Percentiles rank a stretch among this genome's conserved stretches.
These are phyloP conservation scores for Drosophila tropicalis DNA, from an alignment of 1,140 invertebrate species.

Conservation along the genomic window DNA sequence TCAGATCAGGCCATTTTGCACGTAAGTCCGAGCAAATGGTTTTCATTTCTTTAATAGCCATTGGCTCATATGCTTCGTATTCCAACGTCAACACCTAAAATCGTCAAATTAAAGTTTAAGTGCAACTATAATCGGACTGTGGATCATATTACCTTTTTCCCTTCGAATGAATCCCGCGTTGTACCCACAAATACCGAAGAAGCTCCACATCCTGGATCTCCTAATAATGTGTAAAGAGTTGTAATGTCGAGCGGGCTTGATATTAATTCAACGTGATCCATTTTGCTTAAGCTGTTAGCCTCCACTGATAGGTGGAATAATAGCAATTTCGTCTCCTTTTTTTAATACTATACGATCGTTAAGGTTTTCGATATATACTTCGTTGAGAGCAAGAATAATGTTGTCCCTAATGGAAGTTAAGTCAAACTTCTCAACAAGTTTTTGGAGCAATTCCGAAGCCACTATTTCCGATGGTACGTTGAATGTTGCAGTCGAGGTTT, in stretches of 20 bases:
- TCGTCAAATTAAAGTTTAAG: not conserved
- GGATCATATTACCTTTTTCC: conserved; percentile 87
- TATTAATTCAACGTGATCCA: conserved; percentile 89
- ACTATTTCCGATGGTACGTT: conserved; percentile 84
- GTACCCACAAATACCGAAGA: conserved; percentile 95
- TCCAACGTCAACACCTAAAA: conserved; percentile 90
- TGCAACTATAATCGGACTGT: too few relatives aligned
- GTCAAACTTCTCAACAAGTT: conserved; percentile 85
- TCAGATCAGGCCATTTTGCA: conserved; percentile 88
- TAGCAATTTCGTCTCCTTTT: conserved; percentile 90
- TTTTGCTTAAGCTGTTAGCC: conserved; percentile 85
- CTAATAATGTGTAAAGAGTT: conserved; percentile 87
- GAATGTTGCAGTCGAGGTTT: conserved; percentile 85
- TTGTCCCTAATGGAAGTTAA: conserved; percentile 88
- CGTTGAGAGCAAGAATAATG: conserved; percentile 92
- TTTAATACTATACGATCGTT: conserved; percentile 85
- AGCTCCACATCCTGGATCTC: conserved; percentile 91
- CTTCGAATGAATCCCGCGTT: conserved; percentile 95
- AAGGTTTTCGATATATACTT: conserved; percentile 87
- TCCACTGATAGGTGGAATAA: conserved; percentile 94
- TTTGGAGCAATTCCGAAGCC: conserved; percentile 84
- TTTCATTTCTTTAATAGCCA: conserved; percentile 94
- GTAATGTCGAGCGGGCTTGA: conserved; percentile 88
- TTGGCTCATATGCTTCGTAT: conserved; percentile 96
- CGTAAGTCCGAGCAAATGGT: conserved; percentile 90